These are phyloP conservation scores for Esox lucius DNA, from an alignment of 2,797 vertebrate genomes.

Conservation along the genomic window DNA sequence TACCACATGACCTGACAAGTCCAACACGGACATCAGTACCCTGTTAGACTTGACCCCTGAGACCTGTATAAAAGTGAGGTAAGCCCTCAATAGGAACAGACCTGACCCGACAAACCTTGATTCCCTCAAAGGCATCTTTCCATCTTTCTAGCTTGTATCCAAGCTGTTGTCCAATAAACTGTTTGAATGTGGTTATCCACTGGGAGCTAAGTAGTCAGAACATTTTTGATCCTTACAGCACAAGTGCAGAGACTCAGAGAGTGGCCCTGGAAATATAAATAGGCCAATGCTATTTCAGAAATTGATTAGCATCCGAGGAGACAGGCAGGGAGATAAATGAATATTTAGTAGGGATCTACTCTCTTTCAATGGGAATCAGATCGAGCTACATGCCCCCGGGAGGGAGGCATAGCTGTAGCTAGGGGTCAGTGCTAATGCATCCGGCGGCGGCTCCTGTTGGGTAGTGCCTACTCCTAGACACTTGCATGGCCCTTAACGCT, in stretches of 20 bases:
- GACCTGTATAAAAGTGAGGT: not conserved
- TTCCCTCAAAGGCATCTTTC: not conserved
- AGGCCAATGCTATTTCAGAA: constrained; percentile 66
- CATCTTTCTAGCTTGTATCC: not conserved
- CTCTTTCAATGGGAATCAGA: constrained; percentile 50
- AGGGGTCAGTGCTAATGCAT: not conserved
- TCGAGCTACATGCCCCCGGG: constrained; percentile 46
- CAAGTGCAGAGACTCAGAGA: constrained; percentile 18
- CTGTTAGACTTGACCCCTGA: constrained; percentile 20
- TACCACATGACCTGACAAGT: not conserved
- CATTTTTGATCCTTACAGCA: constrained; percentile 20
- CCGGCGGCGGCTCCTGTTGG: not conserved
- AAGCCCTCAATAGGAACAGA: not conserved
- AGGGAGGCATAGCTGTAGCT: not conserved
- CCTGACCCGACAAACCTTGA: not conserved
- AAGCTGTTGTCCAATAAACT: constrained; percentile 26
- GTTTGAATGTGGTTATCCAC: constrained; percentile 28
- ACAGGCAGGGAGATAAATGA: constrained; percentile 60
- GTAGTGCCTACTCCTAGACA: too few species aligned
- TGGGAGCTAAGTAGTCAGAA: constrained; percentile 18
- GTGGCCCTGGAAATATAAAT: constrained; percentile 53
- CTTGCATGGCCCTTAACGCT: not conserved
- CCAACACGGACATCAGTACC: constrained; percentile 14
- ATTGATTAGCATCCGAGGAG: constrained; percentile 75
- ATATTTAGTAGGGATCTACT: constrained; percentile 65